Conservation (phyloP, 1,140 invertebrate species). For the Leptinotarsa defecta region DNA sequence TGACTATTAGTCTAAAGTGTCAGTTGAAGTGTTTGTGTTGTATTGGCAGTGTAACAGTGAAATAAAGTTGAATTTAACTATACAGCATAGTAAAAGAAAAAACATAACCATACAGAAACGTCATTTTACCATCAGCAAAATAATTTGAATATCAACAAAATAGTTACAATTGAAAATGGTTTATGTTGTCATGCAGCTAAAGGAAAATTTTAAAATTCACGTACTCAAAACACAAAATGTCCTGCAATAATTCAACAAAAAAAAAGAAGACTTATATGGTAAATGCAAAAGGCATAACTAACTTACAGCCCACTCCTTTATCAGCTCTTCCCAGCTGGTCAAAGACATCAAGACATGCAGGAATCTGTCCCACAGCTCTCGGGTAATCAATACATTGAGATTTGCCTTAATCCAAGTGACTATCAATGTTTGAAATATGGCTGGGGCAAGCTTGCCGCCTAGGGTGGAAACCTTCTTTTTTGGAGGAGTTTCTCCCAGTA, state of each 20-base stretch:
- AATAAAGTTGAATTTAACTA: too few relatives aligned
- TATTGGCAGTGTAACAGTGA: too few relatives aligned
- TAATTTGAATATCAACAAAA: too few relatives aligned
- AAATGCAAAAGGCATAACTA: slow-evolving; percentile 5
- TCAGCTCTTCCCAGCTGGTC: slow-evolving; percentile 93
- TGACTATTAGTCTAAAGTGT: too few relatives aligned
- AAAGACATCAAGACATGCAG: slow-evolving; percentile 84
- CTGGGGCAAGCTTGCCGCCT: slow-evolving; percentile 83
- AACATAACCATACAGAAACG: too few relatives aligned
- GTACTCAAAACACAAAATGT: too few relatives aligned
- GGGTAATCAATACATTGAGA: slow-evolving; percentile 83
- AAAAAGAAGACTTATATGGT: neutral
- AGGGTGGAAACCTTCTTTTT: slow-evolving; percentile 77
- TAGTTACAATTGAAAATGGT: too few relatives aligned
- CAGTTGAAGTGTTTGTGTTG: too few relatives aligned
- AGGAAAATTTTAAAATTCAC: too few relatives aligned
- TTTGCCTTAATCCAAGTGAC: slow-evolving; percentile 99
- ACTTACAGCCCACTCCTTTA: slow-evolving; percentile 93
- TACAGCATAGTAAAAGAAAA: too few relatives aligned
- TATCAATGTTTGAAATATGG: slow-evolving; percentile 93
- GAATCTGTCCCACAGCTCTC: slow-evolving; percentile 94
- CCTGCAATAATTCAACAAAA: neutral
- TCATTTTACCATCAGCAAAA: too few relatives aligned
- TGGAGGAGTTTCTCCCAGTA: slow-evolving; percentile 77
- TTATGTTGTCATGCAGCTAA: too few relatives aligned